Base-by-base conservation (phyloP, 1,140 invertebrate genomes). In the Orchestia grillus region DNA sequence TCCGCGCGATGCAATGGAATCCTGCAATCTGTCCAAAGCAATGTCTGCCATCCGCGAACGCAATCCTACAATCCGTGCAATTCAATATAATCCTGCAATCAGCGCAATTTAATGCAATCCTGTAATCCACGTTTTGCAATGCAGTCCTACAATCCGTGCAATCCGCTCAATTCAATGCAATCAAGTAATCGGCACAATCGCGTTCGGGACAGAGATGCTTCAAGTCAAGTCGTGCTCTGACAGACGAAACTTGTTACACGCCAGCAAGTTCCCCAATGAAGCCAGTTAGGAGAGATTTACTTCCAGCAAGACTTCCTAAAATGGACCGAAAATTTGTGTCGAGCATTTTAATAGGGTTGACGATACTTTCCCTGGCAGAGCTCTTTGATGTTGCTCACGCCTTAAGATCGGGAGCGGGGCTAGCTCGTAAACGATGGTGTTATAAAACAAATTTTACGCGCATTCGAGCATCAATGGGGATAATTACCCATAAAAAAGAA, bases 201-300 rank as follows among this genome's bases (percentile, higher is more conserved):
- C n/a, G n/a, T n/a, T 36, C 62, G 1, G 62, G 36, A 77, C 62
- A 77, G 1, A 36, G 62, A 77, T 77, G 62, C 62, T 77, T 1
- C 11, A 28, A 77, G 62, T 77, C 62, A 77, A 77, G 62, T 23
- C 62, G 1, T 91, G 41, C 44, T 41, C 19, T 47, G 40, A 94
- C 92, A 45, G 40, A 44, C 92, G 11, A 1, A 94, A 94, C 92
- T 94, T 94, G 92, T 47, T 45, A 19, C 44, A 11, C 6, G 44
- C 19, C 43, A 40, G 19, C 3, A 47, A 94, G 92, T 94, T 94
- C 44, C 40, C 44, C 92, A 11, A 94, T 94, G 92, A 47, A 94
- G 92, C 92, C 92, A 94, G 92, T 94, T 94, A 45, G 92, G 0
- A 19, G 44, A 94, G 92, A 94, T 94, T 94, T 94, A 94, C 43